Conservation (phyloP, 1,140 invertebrate species). For the Delia radicum region DNA sequence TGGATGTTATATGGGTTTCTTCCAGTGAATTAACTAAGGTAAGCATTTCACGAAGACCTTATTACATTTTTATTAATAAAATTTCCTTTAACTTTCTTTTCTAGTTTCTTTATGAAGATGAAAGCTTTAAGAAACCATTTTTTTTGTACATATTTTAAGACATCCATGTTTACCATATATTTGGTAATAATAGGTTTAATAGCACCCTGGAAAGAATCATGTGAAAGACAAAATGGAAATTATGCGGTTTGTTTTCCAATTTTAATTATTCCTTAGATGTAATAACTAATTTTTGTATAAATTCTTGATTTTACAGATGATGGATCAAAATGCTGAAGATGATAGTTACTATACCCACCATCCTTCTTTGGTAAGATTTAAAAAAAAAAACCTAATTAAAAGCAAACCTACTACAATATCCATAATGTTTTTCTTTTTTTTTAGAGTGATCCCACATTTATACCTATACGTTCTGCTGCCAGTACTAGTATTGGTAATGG, state of each 20-base stretch:
- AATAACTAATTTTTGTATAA: not conserved
- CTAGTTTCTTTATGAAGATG: conserved; percentile 81
- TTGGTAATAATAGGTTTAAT: conserved; percentile 79
- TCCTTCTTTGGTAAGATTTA: conserved; percentile 16
- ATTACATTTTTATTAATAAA: conserved; percentile 7
- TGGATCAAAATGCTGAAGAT: conserved; percentile 66
- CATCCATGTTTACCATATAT: conserved; percentile 84
- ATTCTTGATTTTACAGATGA: conserved; percentile 56
- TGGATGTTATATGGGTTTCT: conserved; percentile 86
- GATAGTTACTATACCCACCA: conserved; percentile 64
- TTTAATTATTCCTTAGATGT: not conserved
- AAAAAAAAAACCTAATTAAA: not conserved
- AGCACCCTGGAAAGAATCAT: conserved; percentile 79
- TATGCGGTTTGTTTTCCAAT: conserved; percentile 61
- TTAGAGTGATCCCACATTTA: conserved; percentile 79
- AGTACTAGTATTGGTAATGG: conserved; percentile 48
- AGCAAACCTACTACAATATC: no score
- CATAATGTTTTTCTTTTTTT: conserved; percentile 38
- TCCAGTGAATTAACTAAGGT: conserved; percentile 85
- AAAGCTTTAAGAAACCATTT: conserved; percentile 81
- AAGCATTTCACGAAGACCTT: conserved; percentile 31
- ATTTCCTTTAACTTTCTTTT: conserved; percentile 42
- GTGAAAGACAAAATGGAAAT: conserved; percentile 63
- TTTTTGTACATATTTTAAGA: conserved; percentile 86
- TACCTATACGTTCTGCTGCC: conserved; percentile 73